Evolutionary conservation across 2,797 vertebrate genomes (phyloP), one percentile per base, ranked within the genome.

Genomic region (Chloroceryle inda): DNA sequence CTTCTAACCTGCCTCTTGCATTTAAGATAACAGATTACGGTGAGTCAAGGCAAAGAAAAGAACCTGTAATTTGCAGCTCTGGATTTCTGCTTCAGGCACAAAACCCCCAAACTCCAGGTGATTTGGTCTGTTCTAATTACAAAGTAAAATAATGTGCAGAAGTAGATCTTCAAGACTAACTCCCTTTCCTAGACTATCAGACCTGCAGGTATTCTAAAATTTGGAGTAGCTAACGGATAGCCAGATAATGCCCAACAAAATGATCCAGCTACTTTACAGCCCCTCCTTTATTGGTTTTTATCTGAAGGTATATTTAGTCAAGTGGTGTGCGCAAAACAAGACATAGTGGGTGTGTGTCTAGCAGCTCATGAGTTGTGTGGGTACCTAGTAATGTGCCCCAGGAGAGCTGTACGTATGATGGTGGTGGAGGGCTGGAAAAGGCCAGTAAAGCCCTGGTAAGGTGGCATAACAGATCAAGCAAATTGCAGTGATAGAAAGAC

Each of bases 351-450:
- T 40, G 20, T 35, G 23, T 10, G 40, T 63, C 72, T 89, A 5
- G 10, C 4, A 1, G 35, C 38, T 53, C 29, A 8, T 1, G 2
- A 67, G 10, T 17, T 20, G 26, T 1, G 1, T n/a, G 52, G 56
- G 49, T 59, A 49, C 9, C 31, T 71, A 63, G 33, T 18, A 66
- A 67, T 2, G 11, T 29, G 16, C 44, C 52, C 63, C 2, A 2
- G 40, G 22, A 73, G 8, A 69, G 11, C 15, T 13, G 23, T 7
- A 35, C 1, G 0, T 14, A 12, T 12, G 33, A 53, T 0, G 0
- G 3, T 0, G 0, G 3, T 3, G 40, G 27, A 71, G 40, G 40
- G 44, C 31, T 80, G 27, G 31, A 44, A 76, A 83, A n/a, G 14
- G 37, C 29, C n/a, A 38, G 40, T 7, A 56, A 69, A 59, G 40